phyloP scores from a whole-genome alignment of 2,888 invertebrate species.

The Sarcophaga caerulescens region DNA sequence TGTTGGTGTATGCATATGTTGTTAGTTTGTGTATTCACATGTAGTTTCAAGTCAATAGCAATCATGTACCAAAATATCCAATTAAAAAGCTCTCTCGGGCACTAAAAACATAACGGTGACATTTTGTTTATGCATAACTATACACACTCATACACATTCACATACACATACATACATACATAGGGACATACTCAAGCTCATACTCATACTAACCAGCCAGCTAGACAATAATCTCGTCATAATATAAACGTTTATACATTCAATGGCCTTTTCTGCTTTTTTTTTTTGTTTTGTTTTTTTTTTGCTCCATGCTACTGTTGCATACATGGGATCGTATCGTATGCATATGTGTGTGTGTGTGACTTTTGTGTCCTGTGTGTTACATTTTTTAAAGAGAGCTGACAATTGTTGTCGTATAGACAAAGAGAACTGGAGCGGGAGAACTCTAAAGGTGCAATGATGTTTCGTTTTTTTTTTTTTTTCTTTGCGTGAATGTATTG shows the following conservation, averaged over 20 bases:
- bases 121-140: conserved; percentile 51
- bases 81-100: conserved; percentile 61
- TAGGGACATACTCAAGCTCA: conserved; percentile 11
- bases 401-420: not conserved
- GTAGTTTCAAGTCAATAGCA: conserved; percentile 56
- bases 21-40: conserved; percentile 35
- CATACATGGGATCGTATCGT: too few species aligned
- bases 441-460: not conserved
- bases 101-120: conserved; percentile 55
- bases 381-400: conserved; percentile 16
- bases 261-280: not conserved
- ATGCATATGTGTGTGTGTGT: not conserved
- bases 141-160: conserved; percentile 5
- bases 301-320: not conserved
- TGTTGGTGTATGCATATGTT: not conserved
- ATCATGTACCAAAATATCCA: conserved; percentile 62
- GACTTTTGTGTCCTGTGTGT: conserved; percentile 1
- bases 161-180: not conserved
- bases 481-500: conserved; percentile 20
- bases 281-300: conserved; percentile 1
- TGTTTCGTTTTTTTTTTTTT: not conserved
- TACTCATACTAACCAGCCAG: not conserved
- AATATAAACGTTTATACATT: conserved; percentile 35
- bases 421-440: not conserved
- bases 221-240: conserved; percentile 45